Percentiles rank a stretch among this genome's conserved stretches.
These are phyloP conservation scores for Rallus crepitans DNA, from an alignment of 2,797 vertebrate species.

Conservation along the genomic window DNA sequence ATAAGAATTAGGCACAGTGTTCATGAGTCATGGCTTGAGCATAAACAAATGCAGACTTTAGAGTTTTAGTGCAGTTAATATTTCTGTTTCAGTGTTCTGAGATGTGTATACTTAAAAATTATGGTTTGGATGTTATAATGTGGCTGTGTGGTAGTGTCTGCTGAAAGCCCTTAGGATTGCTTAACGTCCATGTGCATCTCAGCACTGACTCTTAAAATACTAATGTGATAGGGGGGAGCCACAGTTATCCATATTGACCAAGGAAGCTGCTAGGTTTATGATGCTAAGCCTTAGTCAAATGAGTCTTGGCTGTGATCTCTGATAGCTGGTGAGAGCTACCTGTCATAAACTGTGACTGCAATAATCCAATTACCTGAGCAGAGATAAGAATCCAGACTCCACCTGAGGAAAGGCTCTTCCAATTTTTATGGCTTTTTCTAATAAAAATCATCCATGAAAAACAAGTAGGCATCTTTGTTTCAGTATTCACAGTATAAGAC, in stretches of 20 bases:
- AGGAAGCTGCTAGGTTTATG: neutral
- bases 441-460: neutral
- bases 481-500: neutral
- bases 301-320: neutral
- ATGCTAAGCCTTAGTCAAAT: neutral
- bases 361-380: neutral
- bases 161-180: neutral
- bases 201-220: neutral
- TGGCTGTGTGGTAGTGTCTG: neutral
- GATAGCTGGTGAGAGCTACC: neutral
- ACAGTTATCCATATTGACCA: neutral
- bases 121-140: neutral
- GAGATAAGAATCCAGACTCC: neutral
- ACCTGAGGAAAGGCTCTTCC: neutral
- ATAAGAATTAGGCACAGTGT: neutral
- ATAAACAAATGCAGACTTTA: neutral
- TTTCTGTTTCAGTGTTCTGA: neutral
- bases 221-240: neutral
- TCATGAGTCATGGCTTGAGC: neutral
- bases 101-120: neutral
- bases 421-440: neutral
- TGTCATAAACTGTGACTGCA: neutral
- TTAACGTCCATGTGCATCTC: neutral
- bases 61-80: neutral
- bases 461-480: neutral